Evolutionary conservation across 2,113 vertebrate genomes (phyloP).

Genomic region (Rhinolophus sinicus): DNA sequence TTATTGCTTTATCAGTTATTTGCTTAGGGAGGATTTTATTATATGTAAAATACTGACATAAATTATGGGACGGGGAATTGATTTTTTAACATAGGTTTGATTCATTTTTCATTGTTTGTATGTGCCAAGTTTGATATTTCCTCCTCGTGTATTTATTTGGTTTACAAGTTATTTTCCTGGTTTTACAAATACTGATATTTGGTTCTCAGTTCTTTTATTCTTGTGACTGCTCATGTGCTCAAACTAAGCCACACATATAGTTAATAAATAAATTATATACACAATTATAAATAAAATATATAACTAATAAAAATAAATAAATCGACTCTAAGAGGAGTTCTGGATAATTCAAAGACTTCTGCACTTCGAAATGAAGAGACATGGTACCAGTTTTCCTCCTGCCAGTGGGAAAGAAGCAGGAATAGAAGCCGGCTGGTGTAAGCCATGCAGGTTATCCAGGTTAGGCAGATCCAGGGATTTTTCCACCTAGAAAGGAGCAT

Average conservation of each 20-base stretch:
- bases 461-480: background rate
- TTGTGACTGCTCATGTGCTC: background rate
- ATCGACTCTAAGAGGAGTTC: background rate
- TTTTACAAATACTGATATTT: constrained; percentile 53
- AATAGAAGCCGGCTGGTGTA: background rate
- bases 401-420: background rate
- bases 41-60: constrained; percentile 86
- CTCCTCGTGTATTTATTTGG: constrained; percentile 66
- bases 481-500: background rate
- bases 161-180: constrained; percentile 62
- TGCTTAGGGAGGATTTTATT: constrained; percentile 85
- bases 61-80: constrained; percentile 79
- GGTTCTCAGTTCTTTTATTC: constrained; percentile 28
- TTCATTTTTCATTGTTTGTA: constrained; percentile 81
- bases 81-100: constrained; percentile 73
- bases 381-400: background rate
- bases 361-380: background rate
- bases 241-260: background rate
- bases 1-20: constrained; percentile 87
- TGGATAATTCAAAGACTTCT: background rate
- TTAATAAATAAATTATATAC: background rate
- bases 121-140: constrained; percentile 72
- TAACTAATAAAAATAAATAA: background rate
- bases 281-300: background rate
- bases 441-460: background rate